Conservation (phyloP, 2,113 vertebrate species). For the Elgaria multicarinata region DNA sequence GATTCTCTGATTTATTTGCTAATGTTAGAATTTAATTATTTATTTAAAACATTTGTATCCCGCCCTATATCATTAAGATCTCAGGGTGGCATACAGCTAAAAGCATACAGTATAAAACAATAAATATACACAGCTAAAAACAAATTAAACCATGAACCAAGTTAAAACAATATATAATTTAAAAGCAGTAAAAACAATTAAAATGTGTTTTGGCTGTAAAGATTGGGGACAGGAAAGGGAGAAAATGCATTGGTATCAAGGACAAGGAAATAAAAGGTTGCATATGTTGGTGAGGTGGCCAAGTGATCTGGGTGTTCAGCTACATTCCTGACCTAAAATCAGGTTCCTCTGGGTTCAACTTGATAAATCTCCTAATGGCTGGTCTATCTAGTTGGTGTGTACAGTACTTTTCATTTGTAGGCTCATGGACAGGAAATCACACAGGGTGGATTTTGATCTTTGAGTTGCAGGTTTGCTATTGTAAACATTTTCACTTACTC, state of each 20-base stretch:
- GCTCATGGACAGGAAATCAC: background rate
- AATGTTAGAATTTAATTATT: too few relatives aligned
- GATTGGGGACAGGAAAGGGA: background rate
- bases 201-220: background rate
- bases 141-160: too few relatives aligned
- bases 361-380: background rate
- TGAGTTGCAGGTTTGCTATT: background rate
- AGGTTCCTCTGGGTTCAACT: background rate
- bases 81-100: too few relatives aligned
- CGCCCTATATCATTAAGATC: too few relatives aligned
- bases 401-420: background rate
- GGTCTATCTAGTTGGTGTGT: too few relatives aligned
- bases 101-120: too few relatives aligned
- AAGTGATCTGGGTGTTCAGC: background rate
- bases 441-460: slow-evolving; percentile 16
- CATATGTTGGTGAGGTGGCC: background rate
- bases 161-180: too few relatives aligned
- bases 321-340: background rate
- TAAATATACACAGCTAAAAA: too few relatives aligned
- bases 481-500: background rate
- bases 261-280: background rate
- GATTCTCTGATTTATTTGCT: background rate
- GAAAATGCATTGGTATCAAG: background rate
- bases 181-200: too few relatives aligned
- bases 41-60: too few relatives aligned